Evolutionary conservation across 2,113 vertebrate genomes (phyloP).

Genomic region (Microtus montanus): DNA sequence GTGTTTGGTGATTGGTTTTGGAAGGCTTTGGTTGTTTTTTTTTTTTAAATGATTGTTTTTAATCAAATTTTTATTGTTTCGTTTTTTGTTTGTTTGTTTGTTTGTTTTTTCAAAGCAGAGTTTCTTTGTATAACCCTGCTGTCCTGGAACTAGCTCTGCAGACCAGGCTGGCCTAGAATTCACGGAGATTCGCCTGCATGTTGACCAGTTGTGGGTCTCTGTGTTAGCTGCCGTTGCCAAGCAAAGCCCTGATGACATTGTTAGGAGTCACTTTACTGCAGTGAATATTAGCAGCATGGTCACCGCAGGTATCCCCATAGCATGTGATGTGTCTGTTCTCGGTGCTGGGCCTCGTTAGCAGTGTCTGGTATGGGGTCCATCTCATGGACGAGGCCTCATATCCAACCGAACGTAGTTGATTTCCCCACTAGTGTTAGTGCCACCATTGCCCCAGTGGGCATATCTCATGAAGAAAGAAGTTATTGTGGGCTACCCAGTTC

Average conservation of each 20-base stretch:
- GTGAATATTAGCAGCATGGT: background rate
- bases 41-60: background rate
- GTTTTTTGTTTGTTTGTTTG: no score
- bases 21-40: no score
- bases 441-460: accelerated
- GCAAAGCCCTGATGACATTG: background rate
- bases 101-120: background rate
- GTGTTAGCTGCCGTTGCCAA: background rate
- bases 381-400: background rate
- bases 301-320: background rate
- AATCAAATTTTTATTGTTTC: no score
- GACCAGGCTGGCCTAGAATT: background rate
- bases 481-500: background rate
- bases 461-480: background rate
- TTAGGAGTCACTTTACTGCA: background rate
- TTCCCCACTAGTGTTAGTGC: background rate
- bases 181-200: background rate
- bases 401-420: background rate
- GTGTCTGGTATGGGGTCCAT: background rate
- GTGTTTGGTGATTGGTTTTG: background rate
- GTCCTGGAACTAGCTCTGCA: background rate
- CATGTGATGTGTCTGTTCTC: background rate
- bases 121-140: background rate
- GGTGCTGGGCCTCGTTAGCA: background rate
- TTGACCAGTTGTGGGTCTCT: background rate